Percentiles rank a stretch among this genome's conserved stretches.
Evolutionary conservation across 2,113 vertebrate genomes (phyloP).

Genomic region (Gambusia holbrooki): DNA sequence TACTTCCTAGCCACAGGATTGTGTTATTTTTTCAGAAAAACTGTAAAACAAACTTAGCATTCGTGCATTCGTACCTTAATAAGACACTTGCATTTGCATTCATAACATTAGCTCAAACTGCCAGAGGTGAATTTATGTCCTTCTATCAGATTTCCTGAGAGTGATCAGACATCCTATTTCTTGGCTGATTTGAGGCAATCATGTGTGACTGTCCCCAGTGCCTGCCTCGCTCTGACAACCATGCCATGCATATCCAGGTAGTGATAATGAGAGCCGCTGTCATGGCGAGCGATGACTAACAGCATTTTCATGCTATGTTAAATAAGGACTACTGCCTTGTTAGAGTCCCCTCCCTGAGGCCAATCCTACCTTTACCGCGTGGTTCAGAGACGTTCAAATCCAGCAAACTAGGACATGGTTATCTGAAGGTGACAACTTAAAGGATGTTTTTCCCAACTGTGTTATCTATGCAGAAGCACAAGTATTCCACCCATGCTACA

Average conservation of each 20-base stretch:
- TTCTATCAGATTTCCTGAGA: conserved; percentile 44
- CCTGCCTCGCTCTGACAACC: conserved; percentile 71
- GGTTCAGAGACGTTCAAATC: conserved; percentile 54
- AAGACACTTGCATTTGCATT: conserved; percentile 36
- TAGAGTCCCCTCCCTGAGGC: conserved; percentile 64
- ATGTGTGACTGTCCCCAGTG: conserved; percentile 54
- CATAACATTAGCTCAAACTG: conserved; percentile 14
- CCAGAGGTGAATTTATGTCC: conserved; percentile 33
- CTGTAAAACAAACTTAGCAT: conserved; percentile 11
- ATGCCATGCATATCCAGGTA: conserved; percentile 77
- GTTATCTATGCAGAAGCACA: conserved; percentile 37
- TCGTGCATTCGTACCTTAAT: conserved; percentile 38
- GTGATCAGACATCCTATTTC: conserved; percentile 70
- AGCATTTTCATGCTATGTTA: conserved; percentile 76
- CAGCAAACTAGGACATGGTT: conserved; percentile 44
- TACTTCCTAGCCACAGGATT: conserved; percentile 10
- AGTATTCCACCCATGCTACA: conserved; percentile 20
- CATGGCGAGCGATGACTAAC: conserved; percentile 79
- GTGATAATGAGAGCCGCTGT: conserved; percentile 79
- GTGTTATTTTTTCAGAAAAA: conserved; percentile 20
- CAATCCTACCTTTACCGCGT: conserved; percentile 53
- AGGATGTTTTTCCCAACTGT: conserved; percentile 46
- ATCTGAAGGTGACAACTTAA: conserved; percentile 40
- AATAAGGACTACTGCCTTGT: conserved; percentile 70
- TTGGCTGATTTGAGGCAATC: conserved; percentile 63